A percentile compares a stretch with the other conserved stretches of the same genome.
Conservation (phyloP, 2,113 vertebrate species). For the Phalacrocorax aristotelis region DNA sequence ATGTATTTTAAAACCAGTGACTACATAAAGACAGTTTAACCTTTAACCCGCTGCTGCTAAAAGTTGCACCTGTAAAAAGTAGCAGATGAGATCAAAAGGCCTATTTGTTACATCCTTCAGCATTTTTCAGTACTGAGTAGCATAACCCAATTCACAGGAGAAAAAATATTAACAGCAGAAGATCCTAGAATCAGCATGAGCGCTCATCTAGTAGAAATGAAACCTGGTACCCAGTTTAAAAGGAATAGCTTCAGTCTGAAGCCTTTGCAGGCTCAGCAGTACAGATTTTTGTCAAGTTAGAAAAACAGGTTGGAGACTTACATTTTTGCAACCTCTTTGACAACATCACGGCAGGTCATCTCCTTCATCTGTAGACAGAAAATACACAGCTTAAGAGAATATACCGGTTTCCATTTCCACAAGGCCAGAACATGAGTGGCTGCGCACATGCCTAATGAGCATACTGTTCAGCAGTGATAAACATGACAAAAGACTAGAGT, state of each 20-base stretch:
- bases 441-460: accelerated
- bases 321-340: constrained; percentile 99
- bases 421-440: neutral
- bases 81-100: neutral
- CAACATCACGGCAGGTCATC: constrained; percentile 94
- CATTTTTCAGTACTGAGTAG: neutral
- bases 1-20: neutral
- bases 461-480: neutral
- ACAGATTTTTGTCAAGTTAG: neutral
- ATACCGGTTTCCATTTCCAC: neutral
- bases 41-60: neutral
- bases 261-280: neutral
- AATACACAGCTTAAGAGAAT: neutral
- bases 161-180: neutral
- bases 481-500: neutral
- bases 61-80: neutral
- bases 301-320: constrained; percentile 72
- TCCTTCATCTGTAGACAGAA: constrained; percentile 88
- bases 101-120: neutral
- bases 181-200: neutral
- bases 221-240: neutral
- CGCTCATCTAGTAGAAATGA: neutral
- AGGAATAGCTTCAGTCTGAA: neutral
- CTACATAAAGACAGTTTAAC: neutral
- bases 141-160: neutral